Conservation (phyloP, 2,113 vertebrate genomes). For the Oryzias javanicus region DNA sequence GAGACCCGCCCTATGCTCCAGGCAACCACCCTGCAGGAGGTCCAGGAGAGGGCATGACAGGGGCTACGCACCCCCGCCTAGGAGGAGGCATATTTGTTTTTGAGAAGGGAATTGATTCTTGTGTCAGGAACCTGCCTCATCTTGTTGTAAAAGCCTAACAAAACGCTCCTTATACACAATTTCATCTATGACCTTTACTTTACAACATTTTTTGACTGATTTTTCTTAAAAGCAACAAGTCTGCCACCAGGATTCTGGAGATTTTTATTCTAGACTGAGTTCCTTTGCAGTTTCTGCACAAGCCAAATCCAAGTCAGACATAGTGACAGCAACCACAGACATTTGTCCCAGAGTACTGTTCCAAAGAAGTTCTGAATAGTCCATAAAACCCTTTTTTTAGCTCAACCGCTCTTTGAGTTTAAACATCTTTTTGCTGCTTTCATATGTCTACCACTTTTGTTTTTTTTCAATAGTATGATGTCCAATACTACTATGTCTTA, state of each 20-base stretch:
- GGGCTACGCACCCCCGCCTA: too few relatives aligned
- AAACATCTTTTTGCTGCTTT: not conserved
- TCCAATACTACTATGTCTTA: too few relatives aligned
- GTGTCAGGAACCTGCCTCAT: conserved; percentile 48
- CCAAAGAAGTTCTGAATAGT: not conserved
- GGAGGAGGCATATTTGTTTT: conserved; percentile 13
- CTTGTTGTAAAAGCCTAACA: conserved; percentile 26
- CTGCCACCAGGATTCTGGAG: too few relatives aligned
- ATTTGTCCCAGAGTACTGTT: conserved; percentile 42
- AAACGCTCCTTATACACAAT: not conserved
- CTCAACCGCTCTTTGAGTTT: too few relatives aligned
- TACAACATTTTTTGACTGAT: not conserved
- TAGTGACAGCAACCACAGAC: conserved; percentile 25
- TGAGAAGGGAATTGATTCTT: conserved; percentile 2
- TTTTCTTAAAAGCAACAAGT: too few relatives aligned
- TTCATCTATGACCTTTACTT: conserved; percentile 22
- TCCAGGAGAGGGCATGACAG: too few relatives aligned
- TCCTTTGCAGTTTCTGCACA: not conserved
- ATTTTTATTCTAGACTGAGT: not conserved
- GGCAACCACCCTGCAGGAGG: too few relatives aligned
- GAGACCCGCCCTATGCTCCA: too few relatives aligned
- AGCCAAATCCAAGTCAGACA: conserved; percentile 24
- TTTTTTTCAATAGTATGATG: too few relatives aligned
- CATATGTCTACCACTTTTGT: too few relatives aligned
- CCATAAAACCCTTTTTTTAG: not conserved